Evolutionary conservation across 2,113 vertebrate genomes (phyloP), one percentile per base, ranked within the genome.

Genomic region (Reinhardtius hippoglossoides): DNA sequence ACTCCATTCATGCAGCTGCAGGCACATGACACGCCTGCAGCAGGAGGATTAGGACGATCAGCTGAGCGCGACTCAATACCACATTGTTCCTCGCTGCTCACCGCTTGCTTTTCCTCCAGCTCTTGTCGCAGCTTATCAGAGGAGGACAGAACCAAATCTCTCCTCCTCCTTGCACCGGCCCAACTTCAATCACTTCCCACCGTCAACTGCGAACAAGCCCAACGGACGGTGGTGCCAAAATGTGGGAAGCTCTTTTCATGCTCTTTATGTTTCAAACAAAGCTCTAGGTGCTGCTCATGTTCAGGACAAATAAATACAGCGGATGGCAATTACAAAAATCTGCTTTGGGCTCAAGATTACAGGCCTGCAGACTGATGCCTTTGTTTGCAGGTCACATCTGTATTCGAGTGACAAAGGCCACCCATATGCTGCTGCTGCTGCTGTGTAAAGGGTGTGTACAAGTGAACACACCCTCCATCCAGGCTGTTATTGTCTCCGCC

Each of bases 41-140:
- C 89, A 68, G 73, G 50, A 73, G 91, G 92, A 94, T 94, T 93
- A 92, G 88, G 62, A 74, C 75, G 52, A 93, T 95, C 93, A 93
- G 93, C 92, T 91, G 93, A 92, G 90, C 65, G 42, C 67, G 24
- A 77, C 89, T 94, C 91, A 95, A 91, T 92, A 86, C 83, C 59
- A 84, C 93, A 94, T 93, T 94, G 93, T 94, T 94, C 89, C 86
- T 79, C 44, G 23, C 84, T 81, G 89, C 84, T 90, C 80, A 64
- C 84, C 64, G 72, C 83, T 90, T 88, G 83, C 86, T 89, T 86
- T 90, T 87, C 63, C 87, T 84, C 72, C 78, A 78, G 44, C 87
- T 82, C 78, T 86, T 66, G 58, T 70, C 67, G 77, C 82, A 83
- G 88, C 91, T 93, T 92, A 94, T 93, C 91, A 54, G 71, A 80